Conservation (phyloP, 2,797 vertebrate genomes). For the Falco berigora region DNA sequence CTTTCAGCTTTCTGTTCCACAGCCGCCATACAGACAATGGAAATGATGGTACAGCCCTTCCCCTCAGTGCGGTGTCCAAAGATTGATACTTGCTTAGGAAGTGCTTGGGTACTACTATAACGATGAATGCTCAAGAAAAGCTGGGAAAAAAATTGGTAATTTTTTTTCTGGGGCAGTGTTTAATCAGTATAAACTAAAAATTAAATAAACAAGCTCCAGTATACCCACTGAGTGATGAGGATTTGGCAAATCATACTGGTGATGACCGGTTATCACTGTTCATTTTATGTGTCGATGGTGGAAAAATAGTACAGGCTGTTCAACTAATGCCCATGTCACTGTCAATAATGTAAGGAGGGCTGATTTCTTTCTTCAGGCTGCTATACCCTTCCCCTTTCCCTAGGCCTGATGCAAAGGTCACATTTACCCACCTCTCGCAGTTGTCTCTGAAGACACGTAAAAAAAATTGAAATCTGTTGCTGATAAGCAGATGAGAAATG, state of each 20-base stretch:
- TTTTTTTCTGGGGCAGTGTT: not conserved
- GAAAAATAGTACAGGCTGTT: not conserved
- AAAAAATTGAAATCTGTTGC: not conserved
- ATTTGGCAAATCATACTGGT: not conserved
- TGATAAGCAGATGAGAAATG: not conserved
- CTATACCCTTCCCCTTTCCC: not conserved
- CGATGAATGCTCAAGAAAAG: not conserved
- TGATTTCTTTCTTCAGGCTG: not conserved
- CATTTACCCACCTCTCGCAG: not conserved
- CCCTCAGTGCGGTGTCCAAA: accelerated
- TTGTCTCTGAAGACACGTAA: not conserved
- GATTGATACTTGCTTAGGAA: not conserved
- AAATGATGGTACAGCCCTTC: not conserved
- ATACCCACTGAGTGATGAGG: not conserved
- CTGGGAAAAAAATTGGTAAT: not conserved
- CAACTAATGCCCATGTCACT: not conserved
- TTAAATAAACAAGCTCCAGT: not conserved
- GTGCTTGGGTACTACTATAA: not conserved
- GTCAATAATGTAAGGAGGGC: not conserved
- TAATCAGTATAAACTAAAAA: not conserved
- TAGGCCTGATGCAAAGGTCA: not conserved
- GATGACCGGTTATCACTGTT: not conserved
- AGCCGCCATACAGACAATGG: accelerated
- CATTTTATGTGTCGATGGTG: not conserved
- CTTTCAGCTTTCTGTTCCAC: not conserved